phyloP scores from a whole-genome alignment of 2,888 invertebrate species.

The Eristalis tenax region DNA sequence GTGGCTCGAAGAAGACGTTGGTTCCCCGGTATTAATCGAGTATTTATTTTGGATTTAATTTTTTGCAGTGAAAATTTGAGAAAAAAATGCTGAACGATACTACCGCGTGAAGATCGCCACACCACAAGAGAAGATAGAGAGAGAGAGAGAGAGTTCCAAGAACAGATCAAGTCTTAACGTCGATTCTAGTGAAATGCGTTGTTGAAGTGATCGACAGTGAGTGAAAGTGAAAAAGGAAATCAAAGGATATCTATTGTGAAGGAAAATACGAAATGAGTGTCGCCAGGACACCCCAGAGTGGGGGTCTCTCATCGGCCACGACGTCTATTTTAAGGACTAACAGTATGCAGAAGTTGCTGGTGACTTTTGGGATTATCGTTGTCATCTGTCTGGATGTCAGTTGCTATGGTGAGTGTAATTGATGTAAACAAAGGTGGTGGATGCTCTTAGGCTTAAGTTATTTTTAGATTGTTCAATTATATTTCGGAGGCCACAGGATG shows the following conservation, averaged over 20 bases:
- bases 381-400: conserved; percentile 73
- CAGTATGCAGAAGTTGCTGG: conserved; percentile 45
- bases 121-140: too few species aligned
- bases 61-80: neutral
- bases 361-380: conserved; percentile 68
- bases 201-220: neutral
- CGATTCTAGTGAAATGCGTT: conserved; percentile 21
- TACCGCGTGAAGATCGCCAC: neutral
- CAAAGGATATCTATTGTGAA: neutral
- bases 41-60: neutral
- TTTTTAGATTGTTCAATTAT: neutral
- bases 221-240: neutral
- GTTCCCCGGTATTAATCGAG: too few species aligned
- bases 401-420: conserved; percentile 74
- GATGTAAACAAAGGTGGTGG: neutral
- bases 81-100: conserved; percentile 17
- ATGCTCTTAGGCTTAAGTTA: neutral
- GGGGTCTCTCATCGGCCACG: conserved; percentile 46
- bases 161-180: conserved; percentile 5
- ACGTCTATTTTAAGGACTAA: conserved; percentile 10
- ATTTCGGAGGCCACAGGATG: neutral
- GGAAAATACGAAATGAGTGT: conserved; percentile 76
- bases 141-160: neutral
- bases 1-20: too few species aligned
- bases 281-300: conserved; percentile 74